Evolutionary conservation across 2,797 vertebrate genomes (phyloP), one percentile per base, ranked within the genome.

Genomic region (Varecia variegata): DNA sequence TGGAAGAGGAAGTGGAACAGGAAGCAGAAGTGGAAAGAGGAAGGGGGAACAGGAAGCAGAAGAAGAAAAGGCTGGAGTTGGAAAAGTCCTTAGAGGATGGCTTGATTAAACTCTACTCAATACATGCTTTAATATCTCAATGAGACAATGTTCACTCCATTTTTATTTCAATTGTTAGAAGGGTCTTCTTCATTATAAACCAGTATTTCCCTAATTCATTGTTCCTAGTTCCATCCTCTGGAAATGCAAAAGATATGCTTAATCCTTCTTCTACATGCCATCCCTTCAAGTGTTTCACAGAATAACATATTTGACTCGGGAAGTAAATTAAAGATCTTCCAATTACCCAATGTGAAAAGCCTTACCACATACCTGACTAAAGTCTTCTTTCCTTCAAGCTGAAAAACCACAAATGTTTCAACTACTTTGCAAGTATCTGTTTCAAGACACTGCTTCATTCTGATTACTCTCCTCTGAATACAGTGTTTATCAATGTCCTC

Each of bases 401-500:
- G 68, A 91, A 96, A 35, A 81, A 76, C 65, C 45, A 84, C 32
- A 95, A 90, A 88, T 77, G 25, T 93, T 82, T 82, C 60, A 45
- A 82, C 74, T 93, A 93, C 88, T 95, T n/a, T 76, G 23, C 85
- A 95, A 94, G 71, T 71, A 81, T 56, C 74, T 90, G 52, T 94
- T 68, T 96, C 47, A 96, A 90, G 67, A 95, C 32, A 90, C 27
- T 40, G 60, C 82, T 94, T 96, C 85, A 77, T 85, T 81, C 77
- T 76, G 40, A 90, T 74, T 71, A 67, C 52, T 90, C 43, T 85
- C 71, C 52, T 94, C 52, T 58, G 54, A 85, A 85, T 88, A 68
- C 23, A 93, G 2, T 76, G 76, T 71, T 85, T 90, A 79, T 67
- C 67, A 89, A 83, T 50, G 38, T n/a, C 68, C 18, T 88, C 40